A percentile compares a stretch with the other conserved stretches of the same genome.
These are phyloP conservation scores for Belonocnema kinseyi DNA, from an alignment of 1,140 invertebrate species.

Conservation along the genomic window DNA sequence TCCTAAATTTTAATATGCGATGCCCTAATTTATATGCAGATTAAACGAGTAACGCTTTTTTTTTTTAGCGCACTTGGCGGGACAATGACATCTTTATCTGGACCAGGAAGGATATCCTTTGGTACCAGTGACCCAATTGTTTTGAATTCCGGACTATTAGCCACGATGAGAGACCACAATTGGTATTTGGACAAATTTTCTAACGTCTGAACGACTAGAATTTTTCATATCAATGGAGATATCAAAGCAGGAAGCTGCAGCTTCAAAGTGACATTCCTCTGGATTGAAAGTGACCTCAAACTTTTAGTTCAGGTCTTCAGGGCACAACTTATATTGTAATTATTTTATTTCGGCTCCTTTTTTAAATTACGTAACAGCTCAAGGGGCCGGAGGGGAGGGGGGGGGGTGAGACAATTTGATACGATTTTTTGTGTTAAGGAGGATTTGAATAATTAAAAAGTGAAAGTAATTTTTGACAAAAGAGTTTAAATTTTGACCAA, in stretches of 20 bases:
- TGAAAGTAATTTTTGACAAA: too few relatives aligned
- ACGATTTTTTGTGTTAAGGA: too few relatives aligned
- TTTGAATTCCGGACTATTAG: slow-evolving; percentile 65
- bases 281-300: too few relatives aligned
- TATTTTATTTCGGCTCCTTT: too few relatives aligned
- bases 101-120: slow-evolving; percentile 59
- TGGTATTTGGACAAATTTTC: slow-evolving; percentile 70
- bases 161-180: slow-evolving; percentile 67
- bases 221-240: not conserved
- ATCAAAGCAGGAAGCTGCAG: not conserved
- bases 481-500: too few relatives aligned
- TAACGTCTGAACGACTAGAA: slow-evolving; percentile 46
- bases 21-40: not conserved
- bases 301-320: too few relatives aligned
- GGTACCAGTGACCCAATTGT: slow-evolving; percentile 55
- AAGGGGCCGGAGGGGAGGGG: too few relatives aligned
- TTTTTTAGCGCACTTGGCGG: slow-evolving; percentile 67
- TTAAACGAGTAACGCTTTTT: slow-evolving; percentile 55
- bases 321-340: too few relatives aligned
- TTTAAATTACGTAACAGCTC: too few relatives aligned
- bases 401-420: too few relatives aligned
- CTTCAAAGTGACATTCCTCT: not conserved
- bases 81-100: slow-evolving; percentile 62
- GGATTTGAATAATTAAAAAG: too few relatives aligned
- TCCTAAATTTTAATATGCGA: too few relatives aligned